phyloP scores from a whole-genome alignment of 2,888 invertebrate genomes.

The Nomada hirtipes region DNA sequence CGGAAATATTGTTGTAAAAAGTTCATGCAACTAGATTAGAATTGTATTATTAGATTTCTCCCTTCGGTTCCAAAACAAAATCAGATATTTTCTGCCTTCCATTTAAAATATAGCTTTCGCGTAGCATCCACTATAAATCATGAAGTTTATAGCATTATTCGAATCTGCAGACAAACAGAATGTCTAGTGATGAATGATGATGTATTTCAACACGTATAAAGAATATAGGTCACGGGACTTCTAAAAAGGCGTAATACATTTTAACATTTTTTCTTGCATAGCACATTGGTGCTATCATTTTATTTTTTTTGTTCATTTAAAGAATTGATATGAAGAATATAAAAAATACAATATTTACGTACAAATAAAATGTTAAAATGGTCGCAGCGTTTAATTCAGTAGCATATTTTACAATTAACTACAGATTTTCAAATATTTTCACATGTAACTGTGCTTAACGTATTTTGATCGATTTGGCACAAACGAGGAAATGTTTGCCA shows the following conservation, averaged over 20 bases:
- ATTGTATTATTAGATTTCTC: no score
- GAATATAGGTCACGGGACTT: constrained; percentile 1
- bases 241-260: neutral
- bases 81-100: no score
- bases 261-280: neutral
- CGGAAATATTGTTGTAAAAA: no score
- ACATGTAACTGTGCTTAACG: constrained; percentile 11
- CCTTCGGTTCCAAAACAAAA: no score
- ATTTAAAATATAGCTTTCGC: no score
- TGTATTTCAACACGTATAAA: neutral
- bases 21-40: no score
- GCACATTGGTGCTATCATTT: neutral
- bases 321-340: neutral
- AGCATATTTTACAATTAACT: neutral
- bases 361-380: neutral
- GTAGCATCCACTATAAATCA: no score
- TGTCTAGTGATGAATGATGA: neutral
- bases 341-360: neutral
- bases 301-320: neutral
- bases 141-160: no score
- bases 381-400: no score
- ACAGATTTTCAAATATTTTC: constrained; percentile 7
- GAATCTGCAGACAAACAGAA: neutral
- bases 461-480: constrained; percentile 44
- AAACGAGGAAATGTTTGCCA: constrained; percentile 45